Base-by-base conservation (phyloP, 1,140 invertebrate species). In the Drosophila biarmipes region DNA sequence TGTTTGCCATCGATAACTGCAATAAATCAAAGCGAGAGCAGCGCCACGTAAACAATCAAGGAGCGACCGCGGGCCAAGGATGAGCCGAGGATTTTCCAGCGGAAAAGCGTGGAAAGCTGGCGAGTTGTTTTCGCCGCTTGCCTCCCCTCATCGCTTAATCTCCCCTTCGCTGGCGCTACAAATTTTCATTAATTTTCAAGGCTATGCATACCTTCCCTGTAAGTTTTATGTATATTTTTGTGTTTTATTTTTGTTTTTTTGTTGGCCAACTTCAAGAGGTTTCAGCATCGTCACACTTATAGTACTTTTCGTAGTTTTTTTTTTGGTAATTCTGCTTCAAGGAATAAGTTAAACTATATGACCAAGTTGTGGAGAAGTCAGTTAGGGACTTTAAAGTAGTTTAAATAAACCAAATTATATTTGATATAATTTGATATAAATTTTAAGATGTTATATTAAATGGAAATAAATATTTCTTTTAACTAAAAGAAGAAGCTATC, bases 1-100 rank as follows among this genome's bases (percentile, higher is more conserved):
- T 73, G 57, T 56, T 53, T 46, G 31, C 31, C 35, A 61, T 54
- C 79, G 68, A 86, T 74, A 80, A 85, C 59, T 71, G 67, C 73
- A 81, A 85, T 85, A 86, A 85, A 85, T 85, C 81, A 87, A 85
- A 81, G 72, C 40, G 55, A 64, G 52, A 40, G 54, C 48, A 63
- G 27, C 52, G 42, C 38, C 52, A 49, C 57, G 81, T 80, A 86
- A 86, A 86, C 81, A 85, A 69, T 80, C 62, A 45, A 45, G 35
- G 46, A 38, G 49, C 46, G 46, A 64, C 58, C 62, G 19, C 17
- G 62, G 62, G 17, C 46, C 51, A 61, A 59, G 62, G 73, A 75
- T 46, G 53, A 43, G 49, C 17, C 17, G 37, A 37, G 64, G 59
- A 37, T 43, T 38, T 43, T 15, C n/a, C 42, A 21, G n/a, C 2